Evolutionary conservation across 1,140 invertebrate genomes (phyloP).

Genomic region (Platyscapa corneri): DNA sequence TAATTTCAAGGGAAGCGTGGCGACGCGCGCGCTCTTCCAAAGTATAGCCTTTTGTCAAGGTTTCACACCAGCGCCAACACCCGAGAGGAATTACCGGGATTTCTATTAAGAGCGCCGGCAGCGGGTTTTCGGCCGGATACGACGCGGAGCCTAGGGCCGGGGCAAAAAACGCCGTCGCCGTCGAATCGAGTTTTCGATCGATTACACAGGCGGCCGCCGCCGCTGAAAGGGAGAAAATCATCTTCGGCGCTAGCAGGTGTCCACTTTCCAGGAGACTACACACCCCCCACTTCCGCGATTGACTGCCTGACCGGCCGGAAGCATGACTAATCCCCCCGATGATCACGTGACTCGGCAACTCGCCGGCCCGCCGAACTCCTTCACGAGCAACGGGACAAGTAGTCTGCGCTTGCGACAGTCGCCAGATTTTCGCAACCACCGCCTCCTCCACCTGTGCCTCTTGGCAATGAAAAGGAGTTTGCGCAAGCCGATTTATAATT

Average conservation of each 20-base stretch:
- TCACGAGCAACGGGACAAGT: too few species aligned
- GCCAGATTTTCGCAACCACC: too few species aligned
- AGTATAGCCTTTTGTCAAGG: conserved; percentile 25
- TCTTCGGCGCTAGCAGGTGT: conserved; percentile 61
- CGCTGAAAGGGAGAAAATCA: conserved; percentile 57
- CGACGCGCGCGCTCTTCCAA: not conserved
- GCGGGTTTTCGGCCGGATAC: not conserved
- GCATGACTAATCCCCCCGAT: conserved; percentile 44
- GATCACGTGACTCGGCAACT: conserved; percentile 50
- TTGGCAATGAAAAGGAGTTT: too few species aligned
- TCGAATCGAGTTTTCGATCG: conserved; percentile 55
- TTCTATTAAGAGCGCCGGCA: conserved; percentile 21
- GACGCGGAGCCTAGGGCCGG: too few species aligned
- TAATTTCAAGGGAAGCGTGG: conserved; percentile 45
- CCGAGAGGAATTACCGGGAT: conserved; percentile 29
- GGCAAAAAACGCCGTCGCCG: not conserved
- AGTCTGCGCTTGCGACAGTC: too few species aligned
- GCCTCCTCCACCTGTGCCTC: too few species aligned
- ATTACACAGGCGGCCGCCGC: conserved; percentile 49
- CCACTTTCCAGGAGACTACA: conserved; percentile 63
- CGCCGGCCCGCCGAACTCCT: too few species aligned
- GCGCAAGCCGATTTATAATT: too few species aligned
- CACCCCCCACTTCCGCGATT: conserved; percentile 49
- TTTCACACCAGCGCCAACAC: conserved; percentile 34
- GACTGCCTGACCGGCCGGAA: conserved; percentile 32